Conservation (phyloP, 2,113 vertebrate species). For the Scalopus aquaticus region DNA sequence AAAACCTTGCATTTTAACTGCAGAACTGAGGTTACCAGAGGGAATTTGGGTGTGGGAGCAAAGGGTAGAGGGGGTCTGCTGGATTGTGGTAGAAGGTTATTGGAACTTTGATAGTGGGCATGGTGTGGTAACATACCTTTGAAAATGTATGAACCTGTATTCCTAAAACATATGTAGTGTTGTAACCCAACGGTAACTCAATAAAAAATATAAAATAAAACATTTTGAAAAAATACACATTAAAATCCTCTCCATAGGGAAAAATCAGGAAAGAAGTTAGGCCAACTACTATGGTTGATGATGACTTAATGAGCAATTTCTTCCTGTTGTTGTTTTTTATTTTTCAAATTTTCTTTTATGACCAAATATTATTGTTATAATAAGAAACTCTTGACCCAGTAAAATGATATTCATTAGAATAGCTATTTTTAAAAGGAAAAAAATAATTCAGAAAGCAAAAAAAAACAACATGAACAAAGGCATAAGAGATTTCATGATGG, state of each 20-base stretch:
- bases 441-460: no score
- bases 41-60: no score
- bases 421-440: not conserved
- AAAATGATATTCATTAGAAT: not conserved
- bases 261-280: not conserved
- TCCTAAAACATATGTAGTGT: no score
- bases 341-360: not conserved
- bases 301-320: not conserved
- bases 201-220: not conserved
- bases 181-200: no score
- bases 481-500: not conserved
- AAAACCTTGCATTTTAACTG: no score
- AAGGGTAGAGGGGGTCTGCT: no score
- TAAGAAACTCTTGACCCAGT: not conserved
- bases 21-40: no score
- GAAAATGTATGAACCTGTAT: no score
- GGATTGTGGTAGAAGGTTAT: no score
- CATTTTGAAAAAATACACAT: not conserved
- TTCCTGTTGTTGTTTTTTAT: not conserved
- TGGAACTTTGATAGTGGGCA: no score
- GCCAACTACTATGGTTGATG: not conserved
- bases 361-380: not conserved
- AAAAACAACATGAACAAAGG: not conserved
- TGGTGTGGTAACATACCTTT: no score
- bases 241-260: not conserved